These are phyloP conservation scores for Calosoma granatense DNA, from an alignment of 1,140 invertebrate genomes.

Conservation along the genomic window DNA sequence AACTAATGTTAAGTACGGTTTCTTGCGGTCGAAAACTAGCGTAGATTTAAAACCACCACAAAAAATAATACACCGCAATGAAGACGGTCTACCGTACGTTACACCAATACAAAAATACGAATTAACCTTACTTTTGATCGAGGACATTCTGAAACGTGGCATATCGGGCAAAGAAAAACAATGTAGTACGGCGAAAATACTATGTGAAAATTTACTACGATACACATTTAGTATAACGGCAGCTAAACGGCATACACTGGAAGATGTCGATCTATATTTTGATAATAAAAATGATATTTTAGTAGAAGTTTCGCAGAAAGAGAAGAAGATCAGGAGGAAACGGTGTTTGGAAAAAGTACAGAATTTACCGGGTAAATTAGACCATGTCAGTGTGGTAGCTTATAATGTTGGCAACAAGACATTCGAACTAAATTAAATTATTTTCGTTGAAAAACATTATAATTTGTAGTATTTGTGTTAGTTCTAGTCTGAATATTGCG, in stretches of 20 bases:
- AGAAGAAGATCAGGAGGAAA: conserved; percentile 56
- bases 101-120: conserved; percentile 74
- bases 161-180: conserved; percentile 51
- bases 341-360: conserved; percentile 56
- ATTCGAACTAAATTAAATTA: neutral
- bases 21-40: conserved; percentile 40
- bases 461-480: neutral
- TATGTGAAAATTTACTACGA: conserved; percentile 67
- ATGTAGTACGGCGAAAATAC: conserved; percentile 44
- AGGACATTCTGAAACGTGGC: conserved; percentile 67
- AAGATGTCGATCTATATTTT: conserved; percentile 71
- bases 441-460: neutral
- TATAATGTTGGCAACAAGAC: conserved; percentile 52
- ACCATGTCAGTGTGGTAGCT: conserved; percentile 81
- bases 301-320: conserved; percentile 44
- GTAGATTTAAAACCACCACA: conserved; percentile 37
- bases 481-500: neutral
- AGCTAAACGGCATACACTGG: conserved; percentile 66
- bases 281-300: conserved; percentile 42
- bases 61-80: conserved; percentile 33
- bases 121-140: conserved; percentile 65
- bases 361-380: conserved; percentile 82
- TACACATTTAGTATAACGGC: conserved; percentile 68
- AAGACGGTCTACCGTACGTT: conserved; percentile 56
- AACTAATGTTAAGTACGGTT: conserved; percentile 27